Evolutionary conservation across 2,797 vertebrate genomes (phyloP), one percentile per base, ranked within the genome.

Genomic region (Pangasius sanitwongsei): DNA sequence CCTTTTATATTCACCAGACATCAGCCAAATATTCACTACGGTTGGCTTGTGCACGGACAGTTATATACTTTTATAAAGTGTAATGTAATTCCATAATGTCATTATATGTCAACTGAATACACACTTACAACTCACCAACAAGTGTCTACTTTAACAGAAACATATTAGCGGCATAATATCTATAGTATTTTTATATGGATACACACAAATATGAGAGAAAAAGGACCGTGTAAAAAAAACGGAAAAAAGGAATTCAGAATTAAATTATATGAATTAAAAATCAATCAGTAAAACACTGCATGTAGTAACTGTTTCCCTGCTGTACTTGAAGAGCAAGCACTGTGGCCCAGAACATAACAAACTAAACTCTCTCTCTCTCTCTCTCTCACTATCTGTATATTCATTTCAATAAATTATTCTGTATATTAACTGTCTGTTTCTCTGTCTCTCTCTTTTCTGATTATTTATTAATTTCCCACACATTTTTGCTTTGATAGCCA

Each of bases 401-500:
- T 31, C 1, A 7, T 28, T 23, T 75, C n/a, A n/a, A 28, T 84
- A 28, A 63, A 61, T 44, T 61, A 63, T 83, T 88, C 55, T 83
- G 13, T 83, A 9, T 83, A 5, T 67, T 65, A 18, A 63, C 25
- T 78, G 20, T 41, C 48, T 70, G 41, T 37, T 48, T 67, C 31
- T 87, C 44, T 80, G 37, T 41, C 44, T 55, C 2, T 31, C 41
- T 74, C 6, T 55, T 65, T n/a, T 31, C 34, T 63, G 12, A 20
- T 63, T 78, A 63, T 75, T 61, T 74, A 69, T 50, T n/a, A 48
- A n/a, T 31, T 31, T 20, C 72, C 63, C 31, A 88, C 88, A 81
- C 48, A 86, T 83, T 90, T 90, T 87, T 85, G 15, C 86, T 83
- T 31, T 70, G 31, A 91, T 92, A 91, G 85, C 74, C 85, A 53